These are phyloP conservation scores for Vulpes lagopus DNA, from an alignment of 2,113 vertebrate genomes.

Conservation along the genomic window DNA sequence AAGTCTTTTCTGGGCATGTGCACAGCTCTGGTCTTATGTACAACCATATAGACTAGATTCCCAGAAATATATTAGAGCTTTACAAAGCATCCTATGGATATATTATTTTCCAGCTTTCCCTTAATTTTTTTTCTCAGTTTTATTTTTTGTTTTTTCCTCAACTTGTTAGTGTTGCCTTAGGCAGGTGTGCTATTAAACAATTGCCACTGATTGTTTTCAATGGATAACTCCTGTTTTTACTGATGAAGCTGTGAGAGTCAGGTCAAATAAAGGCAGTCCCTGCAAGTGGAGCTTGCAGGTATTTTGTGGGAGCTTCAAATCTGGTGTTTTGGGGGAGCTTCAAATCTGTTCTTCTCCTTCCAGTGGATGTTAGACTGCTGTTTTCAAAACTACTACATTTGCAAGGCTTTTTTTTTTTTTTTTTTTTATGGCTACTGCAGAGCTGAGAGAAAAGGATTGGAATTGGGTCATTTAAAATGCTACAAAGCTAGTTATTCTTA, in stretches of 20 bases:
- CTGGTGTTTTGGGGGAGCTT: not conserved
- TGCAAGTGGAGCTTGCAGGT: not conserved
- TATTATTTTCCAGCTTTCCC: not conserved
- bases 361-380: not conserved
- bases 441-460: not conserved
- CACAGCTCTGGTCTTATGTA: not conserved
- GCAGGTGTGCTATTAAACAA: not conserved
- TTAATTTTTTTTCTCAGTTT: not conserved
- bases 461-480: not conserved
- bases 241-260: not conserved
- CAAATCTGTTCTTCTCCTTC: not conserved
- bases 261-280: not conserved
- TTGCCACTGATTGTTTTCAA: conserved; percentile 7
- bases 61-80: not conserved
- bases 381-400: not conserved
- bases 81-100: not conserved
- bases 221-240: not conserved
- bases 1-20: not conserved
- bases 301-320: not conserved
- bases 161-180: not conserved
- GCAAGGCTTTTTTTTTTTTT: not conserved
- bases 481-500: not conserved
- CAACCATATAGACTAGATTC: not conserved
- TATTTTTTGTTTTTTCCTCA: not conserved
- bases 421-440: not conserved